phyloP scores from a whole-genome alignment of 2,113 vertebrate species.

The Forbesichthys agassizii region DNA sequence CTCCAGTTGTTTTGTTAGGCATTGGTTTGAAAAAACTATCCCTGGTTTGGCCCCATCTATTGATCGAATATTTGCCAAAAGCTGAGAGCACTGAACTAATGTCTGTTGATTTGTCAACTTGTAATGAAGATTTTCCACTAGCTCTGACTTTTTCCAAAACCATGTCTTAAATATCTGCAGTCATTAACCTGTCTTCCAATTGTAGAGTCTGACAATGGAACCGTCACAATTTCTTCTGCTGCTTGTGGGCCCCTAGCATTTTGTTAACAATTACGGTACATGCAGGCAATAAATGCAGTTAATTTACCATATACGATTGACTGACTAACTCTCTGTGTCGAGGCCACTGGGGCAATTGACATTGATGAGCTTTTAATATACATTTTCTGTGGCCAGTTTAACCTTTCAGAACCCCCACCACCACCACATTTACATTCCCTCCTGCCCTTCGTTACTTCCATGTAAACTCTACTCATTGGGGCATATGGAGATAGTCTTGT shows the following conservation, averaged over 20 bases:
- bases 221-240: background rate
- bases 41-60: constrained; percentile 8
- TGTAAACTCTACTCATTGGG: background rate
- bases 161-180: background rate
- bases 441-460: constrained; percentile 14
- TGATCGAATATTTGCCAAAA: constrained; percentile 11
- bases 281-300: too few species aligned
- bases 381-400: too few species aligned
- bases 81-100: constrained; percentile 6
- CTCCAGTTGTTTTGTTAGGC: constrained; percentile 9
- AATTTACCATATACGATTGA: too few species aligned
- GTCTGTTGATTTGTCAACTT: constrained; percentile 8
- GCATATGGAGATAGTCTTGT: constrained; percentile 53
- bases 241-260: background rate
- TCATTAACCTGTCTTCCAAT: background rate
- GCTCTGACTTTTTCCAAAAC: constrained; percentile 1
- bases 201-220: background rate
- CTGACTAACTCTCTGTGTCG: too few species aligned
- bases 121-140: background rate
- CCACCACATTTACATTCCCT: constrained; percentile 31
- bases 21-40: constrained; percentile 1
- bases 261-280: background rate
- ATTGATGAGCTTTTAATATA: too few species aligned
- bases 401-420: constrained; percentile 5
- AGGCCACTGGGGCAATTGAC: too few species aligned